phyloP scores from a whole-genome alignment of 2,113 vertebrate genomes.

The Pomatorhinus ruficollis region DNA sequence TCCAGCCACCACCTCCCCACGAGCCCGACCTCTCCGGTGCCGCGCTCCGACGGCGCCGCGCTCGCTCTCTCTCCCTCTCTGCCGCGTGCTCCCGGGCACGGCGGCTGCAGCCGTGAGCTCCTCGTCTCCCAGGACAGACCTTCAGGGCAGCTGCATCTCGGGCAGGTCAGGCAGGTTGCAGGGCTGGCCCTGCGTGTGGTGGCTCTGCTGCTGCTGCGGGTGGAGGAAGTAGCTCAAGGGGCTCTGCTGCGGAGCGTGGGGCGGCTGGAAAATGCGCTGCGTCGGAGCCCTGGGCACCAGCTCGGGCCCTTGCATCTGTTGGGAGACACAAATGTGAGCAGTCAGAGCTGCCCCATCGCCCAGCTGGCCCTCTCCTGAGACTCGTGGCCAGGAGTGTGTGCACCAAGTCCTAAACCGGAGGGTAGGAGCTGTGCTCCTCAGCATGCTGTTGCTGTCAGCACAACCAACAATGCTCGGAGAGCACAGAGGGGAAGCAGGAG shows the following conservation, averaged over 20 bases:
- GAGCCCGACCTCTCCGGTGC: not conserved
- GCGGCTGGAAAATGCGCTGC: conserved; percentile 73
- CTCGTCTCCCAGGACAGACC: not conserved
- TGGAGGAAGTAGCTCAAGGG: conserved; percentile 78
- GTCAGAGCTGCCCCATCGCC: not conserved
- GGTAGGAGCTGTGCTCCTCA: not conserved
- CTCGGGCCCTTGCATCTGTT: conserved; percentile 80
- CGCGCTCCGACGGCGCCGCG: fast-evolving
- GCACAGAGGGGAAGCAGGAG: not conserved
- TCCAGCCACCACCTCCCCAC: not conserved
- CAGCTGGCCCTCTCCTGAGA: not conserved
- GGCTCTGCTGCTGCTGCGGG: conserved; percentile 55
- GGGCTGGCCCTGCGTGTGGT: conserved; percentile 64
- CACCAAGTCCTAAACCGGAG: not conserved
- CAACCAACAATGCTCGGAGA: not conserved
- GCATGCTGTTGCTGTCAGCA: not conserved
- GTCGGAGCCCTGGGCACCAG: conserved; percentile 61
- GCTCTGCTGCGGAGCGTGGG: conserved; percentile 68
- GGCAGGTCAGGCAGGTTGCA: conserved; percentile 77
- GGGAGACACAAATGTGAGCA: not conserved
- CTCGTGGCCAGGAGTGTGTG: fast-evolving
- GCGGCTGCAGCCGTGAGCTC: not conserved
- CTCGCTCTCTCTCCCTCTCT: no score
- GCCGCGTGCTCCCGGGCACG: fast-evolving
- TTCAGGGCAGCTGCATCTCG: conserved; percentile 82